A percentile compares a stretch with the other conserved stretches of the same genome.
These are phyloP conservation scores for Margaritifera margaritifera DNA, from an alignment of 2,888 invertebrate genomes.

Conservation along the genomic window DNA sequence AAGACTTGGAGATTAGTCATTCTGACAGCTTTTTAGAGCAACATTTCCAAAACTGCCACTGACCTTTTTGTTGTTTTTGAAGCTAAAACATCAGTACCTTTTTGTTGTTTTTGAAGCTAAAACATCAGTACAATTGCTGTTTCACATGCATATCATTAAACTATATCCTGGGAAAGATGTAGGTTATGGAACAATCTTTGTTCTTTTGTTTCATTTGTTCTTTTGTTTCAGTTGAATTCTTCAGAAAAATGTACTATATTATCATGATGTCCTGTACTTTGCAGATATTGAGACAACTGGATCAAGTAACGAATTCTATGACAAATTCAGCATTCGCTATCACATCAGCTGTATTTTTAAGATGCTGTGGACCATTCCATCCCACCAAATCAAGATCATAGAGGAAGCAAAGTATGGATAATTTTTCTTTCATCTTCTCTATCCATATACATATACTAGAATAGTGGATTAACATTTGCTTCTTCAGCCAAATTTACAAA, in stretches of 20 bases:
- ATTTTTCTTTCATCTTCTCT: neutral
- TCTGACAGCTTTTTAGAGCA: too few relatives aligned
- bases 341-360: conserved; percentile 98
- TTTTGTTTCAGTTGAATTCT: too few relatives aligned
- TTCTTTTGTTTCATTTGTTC: too few relatives aligned
- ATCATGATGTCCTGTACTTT: conserved; percentile 6
- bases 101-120: too few relatives aligned
- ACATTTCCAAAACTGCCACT: too few relatives aligned
- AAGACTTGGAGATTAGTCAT: too few relatives aligned
- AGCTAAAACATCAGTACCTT: too few relatives aligned
- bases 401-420: conserved; percentile 83
- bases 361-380: conserved; percentile 91
- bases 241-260: neutral
- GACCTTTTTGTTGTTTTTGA: too few relatives aligned
- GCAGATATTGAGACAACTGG: conserved; percentile 95
- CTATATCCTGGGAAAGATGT: too few relatives aligned
- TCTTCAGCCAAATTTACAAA: neutral
- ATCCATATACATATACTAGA: neutral
- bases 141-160: too few relatives aligned
- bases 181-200: too few relatives aligned
- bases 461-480: neutral
- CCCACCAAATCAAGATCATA: conserved; percentile 89
- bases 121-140: too few relatives aligned
- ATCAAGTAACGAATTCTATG: conserved; percentile 98
- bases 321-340: conserved; percentile 98